Evolutionary conservation across 2,113 vertebrate species (phyloP).

Genomic region (Rhodinocichla rosea): DNA sequence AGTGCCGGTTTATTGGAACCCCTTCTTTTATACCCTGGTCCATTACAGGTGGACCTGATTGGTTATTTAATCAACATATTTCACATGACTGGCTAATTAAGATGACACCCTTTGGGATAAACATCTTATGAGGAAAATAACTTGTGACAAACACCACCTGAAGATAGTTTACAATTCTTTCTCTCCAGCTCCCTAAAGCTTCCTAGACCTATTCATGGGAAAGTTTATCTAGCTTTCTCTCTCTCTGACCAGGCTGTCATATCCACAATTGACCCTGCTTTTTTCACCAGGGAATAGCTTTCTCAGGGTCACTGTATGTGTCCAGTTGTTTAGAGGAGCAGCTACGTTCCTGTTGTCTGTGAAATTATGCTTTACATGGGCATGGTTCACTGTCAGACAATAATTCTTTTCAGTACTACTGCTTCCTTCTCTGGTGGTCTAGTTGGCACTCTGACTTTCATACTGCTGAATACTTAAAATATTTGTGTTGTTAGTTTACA

Average conservation of each 20-base stretch:
- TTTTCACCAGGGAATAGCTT: not conserved
- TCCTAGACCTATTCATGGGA: not conserved
- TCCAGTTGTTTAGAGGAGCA: not conserved
- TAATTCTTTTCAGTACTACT: not conserved
- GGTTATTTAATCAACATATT: not conserved
- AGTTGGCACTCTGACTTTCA: not conserved
- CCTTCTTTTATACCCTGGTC: not conserved
- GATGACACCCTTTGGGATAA: not conserved
- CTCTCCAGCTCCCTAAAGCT: not conserved
- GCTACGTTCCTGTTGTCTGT: not conserved
- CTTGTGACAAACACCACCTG: not conserved
- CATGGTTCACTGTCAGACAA: not conserved
- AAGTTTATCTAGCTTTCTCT: not conserved
- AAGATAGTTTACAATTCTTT: not conserved
- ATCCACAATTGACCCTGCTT: not conserved
- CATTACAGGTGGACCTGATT: not conserved
- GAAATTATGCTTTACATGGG: not conserved
- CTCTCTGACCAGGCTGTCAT: not conserved
- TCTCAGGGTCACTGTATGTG: not conserved
- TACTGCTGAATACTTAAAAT: not conserved
- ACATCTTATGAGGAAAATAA: not conserved
- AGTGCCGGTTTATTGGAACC: not conserved
- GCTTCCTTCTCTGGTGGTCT: not conserved
- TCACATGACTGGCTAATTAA: not conserved
- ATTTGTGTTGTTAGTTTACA: not conserved